phyloP scores from a whole-genome alignment of 2,888 invertebrate genomes.

The Clepsis dumicolana region DNA sequence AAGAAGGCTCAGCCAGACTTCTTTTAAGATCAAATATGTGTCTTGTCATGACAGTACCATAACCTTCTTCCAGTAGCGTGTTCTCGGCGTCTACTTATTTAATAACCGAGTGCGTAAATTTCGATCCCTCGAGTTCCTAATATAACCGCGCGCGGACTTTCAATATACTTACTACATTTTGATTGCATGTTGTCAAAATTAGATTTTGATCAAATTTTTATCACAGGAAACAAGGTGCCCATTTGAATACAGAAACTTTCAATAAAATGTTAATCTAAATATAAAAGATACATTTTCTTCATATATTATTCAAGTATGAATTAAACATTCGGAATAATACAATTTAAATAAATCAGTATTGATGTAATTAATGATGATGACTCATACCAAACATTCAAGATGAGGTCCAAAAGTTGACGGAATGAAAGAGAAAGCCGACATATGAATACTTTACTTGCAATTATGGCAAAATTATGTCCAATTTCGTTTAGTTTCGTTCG shows the following conservation, averaged over 20 bases:
- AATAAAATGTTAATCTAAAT: constrained; percentile 12
- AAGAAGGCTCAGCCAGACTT: no score
- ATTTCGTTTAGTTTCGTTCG: background rate
- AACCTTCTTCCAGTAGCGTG: no score
- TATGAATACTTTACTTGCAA: background rate
- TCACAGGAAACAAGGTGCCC: constrained; percentile 74
- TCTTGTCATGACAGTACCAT: no score
- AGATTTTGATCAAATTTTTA: constrained; percentile 65
- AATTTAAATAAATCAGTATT: background rate
- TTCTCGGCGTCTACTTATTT: no score
- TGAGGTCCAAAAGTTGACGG: background rate
- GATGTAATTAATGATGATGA: background rate
- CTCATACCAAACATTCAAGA: background rate
- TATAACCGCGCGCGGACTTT: background rate
- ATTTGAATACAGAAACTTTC: constrained; percentile 37
- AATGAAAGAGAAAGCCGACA: background rate
- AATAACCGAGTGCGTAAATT: no score
- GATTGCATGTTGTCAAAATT: constrained; percentile 60
- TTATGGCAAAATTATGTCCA: no score
- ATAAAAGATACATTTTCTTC: constrained; percentile 26
- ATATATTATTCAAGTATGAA: constrained; percentile 16
- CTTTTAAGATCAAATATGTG: no score
- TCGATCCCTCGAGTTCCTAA: no score
- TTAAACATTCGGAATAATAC: constrained; percentile 14
- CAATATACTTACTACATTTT: constrained; percentile 4